Evolutionary conservation across 2,888 invertebrate species (phyloP), one percentile per base, ranked within the genome.

Genomic region (Caenorhabditis panamensis): DNA sequence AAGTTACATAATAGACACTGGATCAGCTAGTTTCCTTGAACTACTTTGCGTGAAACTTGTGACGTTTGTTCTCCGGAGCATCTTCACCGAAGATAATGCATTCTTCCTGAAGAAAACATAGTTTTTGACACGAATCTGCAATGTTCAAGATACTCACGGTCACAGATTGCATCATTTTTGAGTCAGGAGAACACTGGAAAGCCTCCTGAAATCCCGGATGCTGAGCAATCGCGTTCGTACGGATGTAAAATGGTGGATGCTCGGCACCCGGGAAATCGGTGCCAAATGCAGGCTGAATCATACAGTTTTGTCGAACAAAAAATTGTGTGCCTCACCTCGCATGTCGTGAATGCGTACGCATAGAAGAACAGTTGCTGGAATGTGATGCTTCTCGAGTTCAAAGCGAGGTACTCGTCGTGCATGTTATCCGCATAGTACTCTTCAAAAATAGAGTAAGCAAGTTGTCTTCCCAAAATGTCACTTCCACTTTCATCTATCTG

Each of bases 401-500:
- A 20, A 6, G 2, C 3, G 8, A 58, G n/a, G 20, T 58, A 58
- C 5, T 26, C 13, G n/a, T n/a, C n/a, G n/a, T n/a, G n/a, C n/a
- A n/a, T n/a, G n/a, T n/a, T n/a, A 0, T 61, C 49, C 18, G 20
- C 53, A n/a, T 53, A 41, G 20, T 26, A 28, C 1, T 41, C 28
- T 28, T 51, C 56, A 3, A 61, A 20, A 53, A 69, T 37, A 16
- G 36, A 5, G 16, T 75, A 66, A 5, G 75, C 75, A 0, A 75
- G 36, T 47, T 66, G 66, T 1, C 31, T 5, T 9, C 75, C 75
- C 11, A 75, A 22, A 3, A 75, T 61, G 22, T 75, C 75, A 1
- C 64, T 4, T 0, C 75, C 75, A 16, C 66, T 66, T 13, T 75
- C 75, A 47, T 75, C 75, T 18, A 75, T 28, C 44, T 59, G 58